These are phyloP conservation scores for Parauchenoglanis punctatus DNA, from an alignment of 2,797 vertebrate species.

Conservation along the genomic window DNA sequence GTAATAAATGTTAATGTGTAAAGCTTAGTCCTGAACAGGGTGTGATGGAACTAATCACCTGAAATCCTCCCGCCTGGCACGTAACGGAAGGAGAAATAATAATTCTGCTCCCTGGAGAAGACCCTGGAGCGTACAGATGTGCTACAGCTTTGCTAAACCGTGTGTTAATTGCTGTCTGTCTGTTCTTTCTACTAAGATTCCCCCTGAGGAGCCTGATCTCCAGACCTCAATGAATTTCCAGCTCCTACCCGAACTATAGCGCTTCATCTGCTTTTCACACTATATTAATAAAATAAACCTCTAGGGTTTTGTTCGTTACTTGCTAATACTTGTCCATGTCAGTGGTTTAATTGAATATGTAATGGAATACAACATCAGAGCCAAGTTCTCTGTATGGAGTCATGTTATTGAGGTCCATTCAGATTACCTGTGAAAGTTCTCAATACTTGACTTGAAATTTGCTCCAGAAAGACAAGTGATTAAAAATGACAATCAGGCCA, in stretches of 20 bases:
- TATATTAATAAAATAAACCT: conserved; percentile 6
- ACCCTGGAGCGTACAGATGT: background rate
- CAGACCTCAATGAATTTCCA: background rate
- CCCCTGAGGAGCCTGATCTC: background rate
- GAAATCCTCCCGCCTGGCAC: background rate
- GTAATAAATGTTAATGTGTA: background rate
- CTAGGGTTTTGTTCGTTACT: background rate
- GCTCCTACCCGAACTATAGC: background rate
- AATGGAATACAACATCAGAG: background rate
- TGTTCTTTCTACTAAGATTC: too few relatives aligned
- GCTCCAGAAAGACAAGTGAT: background rate
- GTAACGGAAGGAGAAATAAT: too few relatives aligned
- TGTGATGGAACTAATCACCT: background rate
- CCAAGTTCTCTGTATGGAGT: background rate
- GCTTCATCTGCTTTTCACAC: background rate
- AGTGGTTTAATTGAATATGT: background rate
- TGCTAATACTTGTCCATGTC: background rate
- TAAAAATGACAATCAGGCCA: background rate
- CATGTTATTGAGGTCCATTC: background rate
- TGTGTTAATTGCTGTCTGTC: background rate
- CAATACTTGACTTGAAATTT: background rate
- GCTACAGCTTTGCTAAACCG: background rate
- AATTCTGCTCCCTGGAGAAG: background rate
- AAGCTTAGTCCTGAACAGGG: too few relatives aligned
- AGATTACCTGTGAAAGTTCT: background rate